Evolutionary conservation across 2,113 vertebrate genomes (phyloP).

Genomic region (Dolichotis patagonum): DNA sequence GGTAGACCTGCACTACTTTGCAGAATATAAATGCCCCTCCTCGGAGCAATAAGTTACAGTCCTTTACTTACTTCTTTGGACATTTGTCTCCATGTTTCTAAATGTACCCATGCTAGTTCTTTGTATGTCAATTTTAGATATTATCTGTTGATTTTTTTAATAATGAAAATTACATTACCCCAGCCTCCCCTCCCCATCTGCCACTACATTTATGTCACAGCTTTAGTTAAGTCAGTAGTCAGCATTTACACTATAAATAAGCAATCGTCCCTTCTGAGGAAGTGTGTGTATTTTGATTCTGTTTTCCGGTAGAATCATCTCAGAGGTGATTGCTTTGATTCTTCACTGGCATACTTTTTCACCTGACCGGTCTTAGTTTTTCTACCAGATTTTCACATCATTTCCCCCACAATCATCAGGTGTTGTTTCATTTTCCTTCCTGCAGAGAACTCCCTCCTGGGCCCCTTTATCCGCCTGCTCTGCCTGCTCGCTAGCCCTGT

Average conservation of each 20-base stretch:
- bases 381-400: not conserved
- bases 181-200: not conserved
- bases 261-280: not conserved
- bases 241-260: not conserved
- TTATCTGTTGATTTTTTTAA: not conserved
- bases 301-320: not conserved
- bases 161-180: not conserved
- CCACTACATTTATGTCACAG: not conserved
- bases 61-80: not conserved
- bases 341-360: not conserved
- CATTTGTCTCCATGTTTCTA: not conserved
- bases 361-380: not conserved
- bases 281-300: not conserved
- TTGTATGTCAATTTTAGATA: not conserved
- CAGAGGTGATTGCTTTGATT: not conserved
- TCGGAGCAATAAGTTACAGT: not conserved
- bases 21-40: not conserved
- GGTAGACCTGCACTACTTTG: not conserved
- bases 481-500: not conserved
- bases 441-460: not conserved
- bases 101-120: not conserved
- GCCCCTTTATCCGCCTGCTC: not conserved
- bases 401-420: not conserved
- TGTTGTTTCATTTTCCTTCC: not conserved
- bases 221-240: not conserved